phyloP scores from a whole-genome alignment of 2,113 vertebrate species.

The Cebus imitator region DNA sequence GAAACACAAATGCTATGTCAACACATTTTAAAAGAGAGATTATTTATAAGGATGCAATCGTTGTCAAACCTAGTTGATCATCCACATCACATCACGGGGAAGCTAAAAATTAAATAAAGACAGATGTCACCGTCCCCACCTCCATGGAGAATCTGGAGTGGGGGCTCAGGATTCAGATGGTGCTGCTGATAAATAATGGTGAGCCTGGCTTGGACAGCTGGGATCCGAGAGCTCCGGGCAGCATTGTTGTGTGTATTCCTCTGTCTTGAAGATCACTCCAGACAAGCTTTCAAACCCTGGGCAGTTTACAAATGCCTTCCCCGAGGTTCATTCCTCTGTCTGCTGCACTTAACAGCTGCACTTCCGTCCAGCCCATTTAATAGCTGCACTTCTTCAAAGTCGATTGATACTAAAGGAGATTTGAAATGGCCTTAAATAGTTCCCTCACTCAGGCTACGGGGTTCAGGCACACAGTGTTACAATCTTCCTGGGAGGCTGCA shows the following conservation, averaged over 20 bases:
- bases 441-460: background rate
- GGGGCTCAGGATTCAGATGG: background rate
- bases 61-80: background rate
- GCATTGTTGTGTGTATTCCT: background rate
- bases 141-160: background rate
- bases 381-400: conserved; percentile 56
- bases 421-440: conserved; percentile 15
- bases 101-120: background rate
- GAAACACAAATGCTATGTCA: conserved; percentile 56
- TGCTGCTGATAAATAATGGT: background rate
- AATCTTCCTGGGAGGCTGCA: background rate
- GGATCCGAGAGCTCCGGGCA: background rate
- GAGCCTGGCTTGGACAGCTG: background rate
- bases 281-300: conserved; percentile 18
- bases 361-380: conserved; percentile 13
- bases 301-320: conserved; percentile 28
- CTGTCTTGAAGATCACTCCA: background rate
- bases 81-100: background rate
- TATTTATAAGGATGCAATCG: background rate
- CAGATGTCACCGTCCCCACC: background rate
- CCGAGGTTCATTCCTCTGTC: background rate
- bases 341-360: background rate
- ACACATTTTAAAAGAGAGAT: conserved; percentile 59
- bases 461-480: background rate
- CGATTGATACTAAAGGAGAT: conserved; percentile 21